phyloP scores from a whole-genome alignment of 1,140 invertebrate species.

The Paracyclopina nana region DNA sequence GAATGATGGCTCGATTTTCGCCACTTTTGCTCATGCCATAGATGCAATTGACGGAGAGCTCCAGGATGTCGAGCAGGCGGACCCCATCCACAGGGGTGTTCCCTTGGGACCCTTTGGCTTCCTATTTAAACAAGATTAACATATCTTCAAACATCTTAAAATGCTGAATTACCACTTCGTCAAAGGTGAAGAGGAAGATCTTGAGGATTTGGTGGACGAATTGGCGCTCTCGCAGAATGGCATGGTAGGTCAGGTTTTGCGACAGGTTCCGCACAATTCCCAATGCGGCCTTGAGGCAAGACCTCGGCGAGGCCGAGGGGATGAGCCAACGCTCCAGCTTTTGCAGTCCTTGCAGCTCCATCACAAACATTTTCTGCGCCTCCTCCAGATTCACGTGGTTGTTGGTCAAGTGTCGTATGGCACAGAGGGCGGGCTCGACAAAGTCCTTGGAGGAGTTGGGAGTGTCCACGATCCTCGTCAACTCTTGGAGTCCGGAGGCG shows the following conservation, averaged over 20 bases:
- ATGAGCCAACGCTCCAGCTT: slow-evolving; percentile 44
- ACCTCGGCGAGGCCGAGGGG: slow-evolving; percentile 79
- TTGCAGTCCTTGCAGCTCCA: slow-evolving; percentile 75
- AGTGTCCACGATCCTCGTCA: slow-evolving; percentile 78
- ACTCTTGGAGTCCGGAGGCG: slow-evolving; percentile 80
- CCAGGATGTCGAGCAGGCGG: slow-evolving; percentile 94
- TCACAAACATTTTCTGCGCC: slow-evolving; percentile 83
- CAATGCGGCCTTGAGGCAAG: slow-evolving; percentile 51
- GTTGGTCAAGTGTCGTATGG: slow-evolving; percentile 62
- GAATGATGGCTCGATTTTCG: slow-evolving; percentile 74
- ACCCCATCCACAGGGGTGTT: slow-evolving; percentile 71
- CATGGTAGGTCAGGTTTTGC: slow-evolving; percentile 81
- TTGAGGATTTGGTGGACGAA: too few relatives aligned
- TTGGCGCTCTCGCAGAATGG: slow-evolving; percentile 76
- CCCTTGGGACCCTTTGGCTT: too few relatives aligned
- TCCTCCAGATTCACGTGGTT: slow-evolving; percentile 83
- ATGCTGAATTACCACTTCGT: too few relatives aligned
- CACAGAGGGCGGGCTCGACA: slow-evolving; percentile 69
- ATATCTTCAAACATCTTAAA: too few relatives aligned
- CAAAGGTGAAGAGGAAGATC: too few relatives aligned
- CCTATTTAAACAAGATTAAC: too few relatives aligned
- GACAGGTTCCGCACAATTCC: slow-evolving; percentile 85
- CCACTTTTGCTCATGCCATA: slow-evolving; percentile 85
- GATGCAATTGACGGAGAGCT: slow-evolving; percentile 89
- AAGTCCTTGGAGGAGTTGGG: slow-evolving; percentile 93